Evolutionary conservation across 1,140 invertebrate genomes (phyloP).

Genomic region (Polypedilum pembai): DNA sequence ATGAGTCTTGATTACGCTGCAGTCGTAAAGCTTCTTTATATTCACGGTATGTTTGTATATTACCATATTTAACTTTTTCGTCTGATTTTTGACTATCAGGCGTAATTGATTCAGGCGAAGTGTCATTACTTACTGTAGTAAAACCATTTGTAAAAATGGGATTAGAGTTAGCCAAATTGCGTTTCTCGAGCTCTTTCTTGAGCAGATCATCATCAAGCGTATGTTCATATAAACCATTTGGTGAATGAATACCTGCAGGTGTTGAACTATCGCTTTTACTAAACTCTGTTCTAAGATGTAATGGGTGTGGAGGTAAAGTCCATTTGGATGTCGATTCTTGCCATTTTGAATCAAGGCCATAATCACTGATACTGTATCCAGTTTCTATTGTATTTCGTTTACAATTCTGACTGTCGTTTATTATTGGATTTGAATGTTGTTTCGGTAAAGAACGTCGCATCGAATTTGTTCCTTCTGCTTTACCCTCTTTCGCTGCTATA

Average conservation of each 20-base stretch:
- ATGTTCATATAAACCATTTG: constrained; percentile 16
- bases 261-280: constrained; percentile 20
- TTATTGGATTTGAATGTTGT: constrained; percentile 42
- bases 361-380: constrained; percentile 76
- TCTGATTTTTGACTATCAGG: constrained; percentile 45
- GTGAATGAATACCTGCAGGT: background rate
- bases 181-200: background rate
- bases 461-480: constrained; percentile 42
- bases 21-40: constrained; percentile 81
- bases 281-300: constrained; percentile 25
- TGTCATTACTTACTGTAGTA: constrained; percentile 39
- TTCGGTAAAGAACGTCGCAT: constrained; percentile 39
- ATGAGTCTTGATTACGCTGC: constrained; percentile 66
- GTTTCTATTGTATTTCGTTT: constrained; percentile 73
- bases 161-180: background rate
- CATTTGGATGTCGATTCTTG: constrained; percentile 54
- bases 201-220: constrained; percentile 10
- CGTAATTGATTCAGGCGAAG: constrained; percentile 43
- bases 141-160: background rate
- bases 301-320: constrained; percentile 30
- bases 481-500: constrained; percentile 65
- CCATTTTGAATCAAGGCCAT: constrained; percentile 71
- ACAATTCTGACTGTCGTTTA: constrained; percentile 48
- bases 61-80: constrained; percentile 62
- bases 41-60: constrained; percentile 73